Conservation (phyloP, 1,140 invertebrate genomes). For the Heliconius hewitsoni region DNA sequence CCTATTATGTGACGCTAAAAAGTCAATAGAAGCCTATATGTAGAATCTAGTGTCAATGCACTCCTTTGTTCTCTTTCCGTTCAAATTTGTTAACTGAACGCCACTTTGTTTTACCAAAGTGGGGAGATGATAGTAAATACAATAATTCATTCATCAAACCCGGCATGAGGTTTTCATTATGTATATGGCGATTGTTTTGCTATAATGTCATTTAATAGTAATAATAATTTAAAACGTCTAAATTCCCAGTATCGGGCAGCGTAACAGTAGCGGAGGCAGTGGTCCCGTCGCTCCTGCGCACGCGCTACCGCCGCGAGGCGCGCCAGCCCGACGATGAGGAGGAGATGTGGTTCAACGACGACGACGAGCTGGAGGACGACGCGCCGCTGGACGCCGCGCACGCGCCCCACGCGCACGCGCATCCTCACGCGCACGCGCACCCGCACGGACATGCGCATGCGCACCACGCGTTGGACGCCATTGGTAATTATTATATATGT, state of each 20-base stretch:
- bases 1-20: too few species aligned
- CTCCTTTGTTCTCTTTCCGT: too few species aligned
- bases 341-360: conserved; percentile 99
- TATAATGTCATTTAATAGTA: too few species aligned
- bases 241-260: conserved; percentile 64
- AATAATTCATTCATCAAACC: too few species aligned
- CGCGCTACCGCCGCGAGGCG: conserved; percentile 93
- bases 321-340: conserved; percentile 97
- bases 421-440: conserved; percentile 62
- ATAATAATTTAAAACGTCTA: too few species aligned
- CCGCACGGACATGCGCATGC: conserved; percentile 68
- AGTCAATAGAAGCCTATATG: too few species aligned
- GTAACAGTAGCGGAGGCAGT: conserved; percentile 71
- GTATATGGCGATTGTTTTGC: too few species aligned
- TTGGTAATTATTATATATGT: conserved; percentile 49
- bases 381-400: conserved; percentile 67
- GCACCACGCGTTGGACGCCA: conserved; percentile 68
- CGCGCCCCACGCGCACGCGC: conserved; percentile 70
- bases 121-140: too few species aligned
- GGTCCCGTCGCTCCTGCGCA: conserved; percentile 89
- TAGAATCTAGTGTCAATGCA: too few species aligned
- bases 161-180: too few species aligned
- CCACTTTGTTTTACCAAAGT: too few species aligned
- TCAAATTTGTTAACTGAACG: too few species aligned
- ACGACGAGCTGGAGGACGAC: conserved; percentile 96